Percentiles rank a stretch among this genome's conserved stretches.
These are phyloP conservation scores for Hippocampus comes DNA, from an alignment of 2,113 vertebrate species.

Conservation along the genomic window DNA sequence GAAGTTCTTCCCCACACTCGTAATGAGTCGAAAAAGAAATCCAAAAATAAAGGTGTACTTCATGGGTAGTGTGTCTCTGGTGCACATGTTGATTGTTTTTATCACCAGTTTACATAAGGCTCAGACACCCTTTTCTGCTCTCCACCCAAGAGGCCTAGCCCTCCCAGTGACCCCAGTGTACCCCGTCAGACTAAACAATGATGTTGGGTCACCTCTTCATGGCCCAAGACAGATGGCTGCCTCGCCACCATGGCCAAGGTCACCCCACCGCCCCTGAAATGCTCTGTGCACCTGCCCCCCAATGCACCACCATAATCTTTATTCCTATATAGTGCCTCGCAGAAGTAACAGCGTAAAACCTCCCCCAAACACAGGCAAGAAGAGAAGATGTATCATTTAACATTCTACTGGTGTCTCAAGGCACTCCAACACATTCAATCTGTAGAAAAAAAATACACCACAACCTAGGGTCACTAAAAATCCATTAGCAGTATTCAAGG, in stretches of 20 bases:
- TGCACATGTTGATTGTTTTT: slow-evolving; percentile 36
- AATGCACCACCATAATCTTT: slow-evolving; percentile 57
- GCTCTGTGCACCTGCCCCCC: slow-evolving; percentile 57
- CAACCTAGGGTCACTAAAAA: neutral
- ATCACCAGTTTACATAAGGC: slow-evolving; percentile 25
- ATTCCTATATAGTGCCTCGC: slow-evolving; percentile 37
- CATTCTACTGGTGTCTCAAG: slow-evolving; percentile 30
- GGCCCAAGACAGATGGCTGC: slow-evolving; percentile 72
- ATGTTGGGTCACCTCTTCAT: slow-evolving; percentile 64
- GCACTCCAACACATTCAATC: slow-evolving; percentile 8
- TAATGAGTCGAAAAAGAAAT: slow-evolving; percentile 34
- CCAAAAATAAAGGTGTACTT: slow-evolving; percentile 4
- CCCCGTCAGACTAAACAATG: slow-evolving; percentile 67
- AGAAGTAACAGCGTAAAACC: slow-evolving; percentile 10
- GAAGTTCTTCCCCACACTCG: slow-evolving; percentile 16
- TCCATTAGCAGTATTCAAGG: neutral
- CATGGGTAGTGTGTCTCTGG: slow-evolving; percentile 32
- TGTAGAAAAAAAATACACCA: slow-evolving; percentile 14
- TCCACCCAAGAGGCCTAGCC: slow-evolving; percentile 46
- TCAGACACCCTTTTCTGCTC: slow-evolving; percentile 37
- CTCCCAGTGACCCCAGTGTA: slow-evolving; percentile 53
- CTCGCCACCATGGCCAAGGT: slow-evolving; percentile 71
- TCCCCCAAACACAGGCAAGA: slow-evolving; percentile 3
- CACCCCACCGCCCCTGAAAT: slow-evolving; percentile 43
- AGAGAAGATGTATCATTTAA: slow-evolving; percentile 36